Evolutionary conservation across 2,888 invertebrate species (phyloP).

Genomic region (Tromatobia lineatoria): DNA sequence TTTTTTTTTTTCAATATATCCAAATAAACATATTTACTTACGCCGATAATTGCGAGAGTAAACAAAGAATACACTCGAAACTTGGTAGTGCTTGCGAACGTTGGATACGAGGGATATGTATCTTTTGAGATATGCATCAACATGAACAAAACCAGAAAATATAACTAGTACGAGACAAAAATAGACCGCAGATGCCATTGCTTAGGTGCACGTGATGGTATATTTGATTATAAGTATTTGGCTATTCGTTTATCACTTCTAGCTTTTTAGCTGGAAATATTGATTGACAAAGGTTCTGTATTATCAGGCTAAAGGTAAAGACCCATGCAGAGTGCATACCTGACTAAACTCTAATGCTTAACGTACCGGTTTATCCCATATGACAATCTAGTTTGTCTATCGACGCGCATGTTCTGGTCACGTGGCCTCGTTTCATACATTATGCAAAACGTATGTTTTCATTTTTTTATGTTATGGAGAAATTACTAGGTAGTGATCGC

Average conservation of each 20-base stretch:
- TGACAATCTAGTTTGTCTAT: conserved; percentile 50
- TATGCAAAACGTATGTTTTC: conserved; percentile 42
- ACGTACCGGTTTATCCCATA: conserved; percentile 64
- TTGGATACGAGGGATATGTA: conserved; percentile 46
- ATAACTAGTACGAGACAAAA: background rate
- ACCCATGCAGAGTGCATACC: too few species aligned
- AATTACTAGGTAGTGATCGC: background rate
- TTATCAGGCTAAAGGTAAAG: too few species aligned
- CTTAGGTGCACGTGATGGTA: background rate
- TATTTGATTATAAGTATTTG: background rate
- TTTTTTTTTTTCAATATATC: background rate
- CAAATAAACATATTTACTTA: conserved; percentile 2
- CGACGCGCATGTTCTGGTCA: conserved; percentile 54
- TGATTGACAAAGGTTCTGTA: too few species aligned
- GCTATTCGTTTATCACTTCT: too few species aligned
- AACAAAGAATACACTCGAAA: conserved; percentile 71
- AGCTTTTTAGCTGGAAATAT: too few species aligned
- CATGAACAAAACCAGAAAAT: background rate
- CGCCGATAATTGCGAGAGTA: conserved; percentile 33
- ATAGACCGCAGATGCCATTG: background rate
- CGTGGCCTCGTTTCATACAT: conserved; percentile 51
- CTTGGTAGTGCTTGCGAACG: conserved; percentile 67
- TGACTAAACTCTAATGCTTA: background rate
- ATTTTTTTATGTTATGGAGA: background rate
- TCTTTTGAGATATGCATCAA: background rate